Base-by-base conservation (phyloP, 2,113 vertebrate genomes). In the Dolichotis patagonum region DNA sequence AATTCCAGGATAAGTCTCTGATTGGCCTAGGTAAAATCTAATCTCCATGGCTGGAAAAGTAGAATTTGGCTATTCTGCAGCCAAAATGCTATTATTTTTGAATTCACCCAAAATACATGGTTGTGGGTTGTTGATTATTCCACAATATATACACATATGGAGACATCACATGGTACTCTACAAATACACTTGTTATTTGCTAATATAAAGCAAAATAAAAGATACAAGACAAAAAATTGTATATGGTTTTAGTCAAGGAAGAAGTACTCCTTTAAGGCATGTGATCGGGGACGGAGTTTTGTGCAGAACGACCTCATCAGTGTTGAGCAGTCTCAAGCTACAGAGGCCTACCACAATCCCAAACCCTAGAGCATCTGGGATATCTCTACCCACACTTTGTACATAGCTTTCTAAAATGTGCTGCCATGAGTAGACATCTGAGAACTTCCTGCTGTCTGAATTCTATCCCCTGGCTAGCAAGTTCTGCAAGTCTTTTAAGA, bases 401-500 rank as follows among this genome's bases (percentile, higher is more conserved):
- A 80, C 7, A 13, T 11, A 54, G 77, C 30, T 80, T 80, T 80
- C 46, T 78, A 52, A 54, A 80, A 16, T 35, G 17, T 54, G 30
- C 49, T 49, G 52, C 77, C 46, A 52, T 32, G 46, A 54, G 3
- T 35, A 32, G 77, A 54, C 77, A 80, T 80, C 46, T 11, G 32
- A 54, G 49, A 54, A 28, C 24, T 4, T 58, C n/a, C 0, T 2
- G 58, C 71, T 43, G 6, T 62, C 89, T 90, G 30, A 77, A 90
- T 46, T 17, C 20, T 67, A 87, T 43, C n/a, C 63, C 87, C 52
- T 89, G 85, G 94, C 16, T 67, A 97, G 88, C 83, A 93, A 84
- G 93, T 85, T 96, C 62, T 96, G 94, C 94, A 97, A 97, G 84
- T 58, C n/a, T 20, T 77, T 35, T 19, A 81, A 98, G 96, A 97